Conservation (phyloP, 1,140 invertebrate genomes). For the Centruroides vittatus region DNA sequence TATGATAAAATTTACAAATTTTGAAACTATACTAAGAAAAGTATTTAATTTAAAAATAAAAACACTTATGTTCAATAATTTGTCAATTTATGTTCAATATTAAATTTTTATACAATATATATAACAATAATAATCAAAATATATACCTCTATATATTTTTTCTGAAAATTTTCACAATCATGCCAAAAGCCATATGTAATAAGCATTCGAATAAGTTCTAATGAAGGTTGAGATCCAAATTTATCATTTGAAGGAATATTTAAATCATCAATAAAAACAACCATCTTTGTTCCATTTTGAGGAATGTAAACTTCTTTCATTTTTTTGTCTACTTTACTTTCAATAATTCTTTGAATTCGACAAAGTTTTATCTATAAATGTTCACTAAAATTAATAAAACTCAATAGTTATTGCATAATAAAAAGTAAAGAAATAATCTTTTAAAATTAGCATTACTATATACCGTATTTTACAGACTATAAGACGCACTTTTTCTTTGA, state of each 20-base stretch:
- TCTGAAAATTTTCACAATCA: constrained; percentile 26
- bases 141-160: constrained; percentile 54
- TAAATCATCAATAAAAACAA: constrained; percentile 74
- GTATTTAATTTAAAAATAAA: too few relatives aligned
- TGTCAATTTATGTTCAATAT: too few relatives aligned
- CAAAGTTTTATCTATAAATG: constrained; percentile 49
- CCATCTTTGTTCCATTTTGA: constrained; percentile 53
- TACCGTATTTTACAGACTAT: too few relatives aligned
- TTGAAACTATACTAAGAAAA: too few relatives aligned
- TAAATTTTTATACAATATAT: not conserved
- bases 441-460: too few relatives aligned
- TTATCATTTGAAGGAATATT: constrained; percentile 78
- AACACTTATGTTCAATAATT: constrained; percentile 29
- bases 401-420: too few relatives aligned
- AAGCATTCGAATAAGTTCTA: constrained; percentile 71
- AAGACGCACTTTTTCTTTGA: too few relatives aligned
- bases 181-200: constrained; percentile 80
- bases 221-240: constrained; percentile 68
- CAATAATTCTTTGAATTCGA: constrained; percentile 54
- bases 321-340: constrained; percentile 61
- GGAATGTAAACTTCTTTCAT: constrained; percentile 67
- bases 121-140: constrained; percentile 37
- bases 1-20: too few relatives aligned
- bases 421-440: too few relatives aligned
- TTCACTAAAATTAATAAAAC: too few relatives aligned